phyloP scores from a whole-genome alignment of 2,113 vertebrate genomes.

The Saccopteryx leptura region DNA sequence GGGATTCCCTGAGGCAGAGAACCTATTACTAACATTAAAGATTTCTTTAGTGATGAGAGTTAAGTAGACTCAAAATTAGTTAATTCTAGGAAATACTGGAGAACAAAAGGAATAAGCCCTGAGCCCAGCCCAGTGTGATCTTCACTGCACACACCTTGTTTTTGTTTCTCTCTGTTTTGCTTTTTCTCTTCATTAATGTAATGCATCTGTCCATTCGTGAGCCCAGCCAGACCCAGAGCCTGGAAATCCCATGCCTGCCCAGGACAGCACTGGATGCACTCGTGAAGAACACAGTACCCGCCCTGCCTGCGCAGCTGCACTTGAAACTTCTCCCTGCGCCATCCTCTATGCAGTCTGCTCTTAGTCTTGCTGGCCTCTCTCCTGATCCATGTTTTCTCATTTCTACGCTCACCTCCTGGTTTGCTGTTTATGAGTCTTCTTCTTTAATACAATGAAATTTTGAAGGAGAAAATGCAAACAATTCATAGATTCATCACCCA shows the following conservation, averaged over 20 bases:
- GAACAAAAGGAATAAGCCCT: background rate
- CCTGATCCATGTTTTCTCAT: background rate
- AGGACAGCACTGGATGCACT: rapidly evolving
- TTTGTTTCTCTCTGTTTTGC: background rate
- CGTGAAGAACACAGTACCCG: rapidly evolving
- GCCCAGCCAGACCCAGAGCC: rapidly evolving
- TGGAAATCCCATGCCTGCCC: rapidly evolving
- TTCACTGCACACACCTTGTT: background rate
- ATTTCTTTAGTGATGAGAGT: background rate
- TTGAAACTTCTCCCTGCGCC: rapidly evolving
- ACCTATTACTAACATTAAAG: background rate
- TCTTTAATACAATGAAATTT: background rate
- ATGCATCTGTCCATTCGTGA: background rate
- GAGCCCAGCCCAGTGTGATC: background rate
- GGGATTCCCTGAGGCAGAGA: background rate
- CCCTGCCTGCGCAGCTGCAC: rapidly evolving
- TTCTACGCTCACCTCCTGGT: background rate
- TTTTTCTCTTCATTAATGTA: background rate
- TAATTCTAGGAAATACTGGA: background rate
- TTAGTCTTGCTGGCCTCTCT: rapidly evolving
- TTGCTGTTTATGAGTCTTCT: background rate
- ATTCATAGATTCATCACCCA: background rate
- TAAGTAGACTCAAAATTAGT: background rate
- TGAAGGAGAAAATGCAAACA: background rate
- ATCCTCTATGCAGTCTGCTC: rapidly evolving